A percentile compares a stretch with the other conserved stretches of the same genome.
These are phyloP conservation scores for Actenoides hombroni DNA, from an alignment of 2,113 vertebrate species.

Conservation along the genomic window DNA sequence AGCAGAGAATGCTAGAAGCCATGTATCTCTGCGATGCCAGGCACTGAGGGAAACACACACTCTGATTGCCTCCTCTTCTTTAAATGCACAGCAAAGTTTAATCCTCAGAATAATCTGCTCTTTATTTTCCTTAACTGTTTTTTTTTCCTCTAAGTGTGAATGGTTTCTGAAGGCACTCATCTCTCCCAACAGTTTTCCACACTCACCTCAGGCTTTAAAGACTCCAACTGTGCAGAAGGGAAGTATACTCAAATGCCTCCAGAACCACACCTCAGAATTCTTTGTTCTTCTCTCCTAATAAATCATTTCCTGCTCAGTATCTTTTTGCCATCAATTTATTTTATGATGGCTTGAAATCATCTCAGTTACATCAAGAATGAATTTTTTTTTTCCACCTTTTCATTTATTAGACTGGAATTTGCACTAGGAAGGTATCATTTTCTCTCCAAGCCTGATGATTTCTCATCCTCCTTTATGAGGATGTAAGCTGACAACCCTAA, in stretches of 20 bases:
- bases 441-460: conserved; percentile 6
- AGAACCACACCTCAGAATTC: not conserved
- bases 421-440: not conserved
- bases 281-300: not conserved
- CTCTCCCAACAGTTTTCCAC: not conserved
- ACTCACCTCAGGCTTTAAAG: not conserved
- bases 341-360: not conserved
- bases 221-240: not conserved
- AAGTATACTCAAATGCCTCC: not conserved
- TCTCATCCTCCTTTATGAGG: not conserved
- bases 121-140: not conserved
- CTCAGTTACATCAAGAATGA: not conserved
- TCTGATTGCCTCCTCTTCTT: not conserved
- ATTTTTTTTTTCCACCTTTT: not conserved
- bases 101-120: not conserved
- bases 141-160: not conserved
- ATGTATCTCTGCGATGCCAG: not conserved
- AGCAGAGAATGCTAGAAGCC: not conserved
- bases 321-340: not conserved
- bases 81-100: not conserved
- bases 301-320: not conserved
- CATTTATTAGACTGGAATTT: not conserved
- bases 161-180: not conserved
- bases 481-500: not conserved
- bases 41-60: not conserved